Conservation (phyloP, 2,113 vertebrate genomes). For the Synodontis membranacea region DNA sequence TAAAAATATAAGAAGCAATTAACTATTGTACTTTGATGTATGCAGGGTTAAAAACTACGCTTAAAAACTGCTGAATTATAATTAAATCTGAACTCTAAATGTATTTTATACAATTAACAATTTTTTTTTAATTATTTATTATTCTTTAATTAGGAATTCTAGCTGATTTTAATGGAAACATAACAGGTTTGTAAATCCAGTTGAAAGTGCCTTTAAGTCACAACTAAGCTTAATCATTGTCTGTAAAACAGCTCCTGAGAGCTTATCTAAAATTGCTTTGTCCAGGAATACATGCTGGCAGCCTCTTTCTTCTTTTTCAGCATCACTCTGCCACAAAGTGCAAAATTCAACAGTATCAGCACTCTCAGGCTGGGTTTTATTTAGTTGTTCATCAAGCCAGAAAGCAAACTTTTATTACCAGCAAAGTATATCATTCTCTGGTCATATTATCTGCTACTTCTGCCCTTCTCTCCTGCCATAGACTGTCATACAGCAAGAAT, state of each 20-base stretch:
- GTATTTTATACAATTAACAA: background rate
- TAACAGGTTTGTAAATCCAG: constrained; percentile 9
- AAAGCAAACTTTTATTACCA: background rate
- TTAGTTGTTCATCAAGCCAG: background rate
- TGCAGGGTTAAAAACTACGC: background rate
- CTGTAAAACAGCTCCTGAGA: background rate
- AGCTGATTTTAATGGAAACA: constrained; percentile 8
- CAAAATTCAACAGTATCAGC: constrained; percentile 11
- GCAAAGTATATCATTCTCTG: background rate
- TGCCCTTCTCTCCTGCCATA: constrained; percentile 52
- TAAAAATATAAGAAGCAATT: background rate
- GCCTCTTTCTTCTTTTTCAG: constrained; percentile 7
- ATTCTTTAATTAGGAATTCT: background rate
- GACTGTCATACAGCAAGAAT: constrained; percentile 87
- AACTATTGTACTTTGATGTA: background rate
- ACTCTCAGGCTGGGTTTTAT: background rate
- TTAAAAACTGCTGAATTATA: background rate
- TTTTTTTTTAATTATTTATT: background rate
- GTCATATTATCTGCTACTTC: background rate
- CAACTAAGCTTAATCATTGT: constrained; percentile 3
- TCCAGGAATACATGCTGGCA: constrained; percentile 16
- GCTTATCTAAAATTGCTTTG: background rate
- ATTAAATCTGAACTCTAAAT: background rate
- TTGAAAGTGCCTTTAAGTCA: background rate
- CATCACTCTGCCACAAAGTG: background rate